Conservation (phyloP, 2,113 vertebrate genomes). For the Anhinga rufa region DNA sequence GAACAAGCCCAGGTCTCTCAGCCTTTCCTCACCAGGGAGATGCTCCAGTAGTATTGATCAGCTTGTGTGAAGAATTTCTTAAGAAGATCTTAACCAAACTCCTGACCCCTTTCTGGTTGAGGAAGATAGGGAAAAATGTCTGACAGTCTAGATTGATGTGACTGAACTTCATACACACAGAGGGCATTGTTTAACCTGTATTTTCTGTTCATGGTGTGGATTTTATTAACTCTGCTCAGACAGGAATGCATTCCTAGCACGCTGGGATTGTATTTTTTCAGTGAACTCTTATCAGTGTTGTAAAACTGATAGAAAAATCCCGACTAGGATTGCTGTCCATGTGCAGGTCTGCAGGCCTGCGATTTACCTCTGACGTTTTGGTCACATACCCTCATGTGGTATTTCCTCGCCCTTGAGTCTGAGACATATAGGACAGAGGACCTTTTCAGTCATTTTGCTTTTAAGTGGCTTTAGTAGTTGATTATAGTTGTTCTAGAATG, state of each 20-base stretch:
- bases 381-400: neutral
- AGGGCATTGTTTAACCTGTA: neutral
- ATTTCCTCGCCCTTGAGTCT: neutral
- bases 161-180: neutral
- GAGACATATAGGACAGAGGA: neutral
- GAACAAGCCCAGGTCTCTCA: too few relatives aligned
- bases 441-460: neutral
- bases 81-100: neutral
- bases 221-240: neutral
- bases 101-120: neutral
- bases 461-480: neutral
- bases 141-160: neutral
- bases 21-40: too few relatives aligned
- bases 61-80: neutral
- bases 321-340: neutral
- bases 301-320: neutral
- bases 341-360: neutral
- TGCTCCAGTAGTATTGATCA: neutral
- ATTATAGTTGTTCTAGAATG: neutral
- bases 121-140: neutral
- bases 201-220: neutral
- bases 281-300: neutral
- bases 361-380: neutral
- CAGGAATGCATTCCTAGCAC: neutral
- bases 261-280: neutral